Evolutionary conservation across 2,888 invertebrate species (phyloP).

Genomic region (Caenorhabditis becei): DNA sequence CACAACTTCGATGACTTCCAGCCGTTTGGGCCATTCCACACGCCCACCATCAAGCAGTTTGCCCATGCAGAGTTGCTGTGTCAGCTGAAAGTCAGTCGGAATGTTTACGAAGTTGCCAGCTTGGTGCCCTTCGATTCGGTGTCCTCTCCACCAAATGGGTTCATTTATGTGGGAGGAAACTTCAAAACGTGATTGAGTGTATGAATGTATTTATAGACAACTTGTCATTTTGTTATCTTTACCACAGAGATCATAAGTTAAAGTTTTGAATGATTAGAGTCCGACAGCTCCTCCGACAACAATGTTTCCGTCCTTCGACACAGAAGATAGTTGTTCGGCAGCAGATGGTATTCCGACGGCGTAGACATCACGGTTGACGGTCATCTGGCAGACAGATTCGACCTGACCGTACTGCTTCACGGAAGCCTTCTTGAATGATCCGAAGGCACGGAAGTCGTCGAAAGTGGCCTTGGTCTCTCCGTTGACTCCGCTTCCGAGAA

Average conservation of each 20-base stretch:
- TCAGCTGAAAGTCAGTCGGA: constrained; percentile 8
- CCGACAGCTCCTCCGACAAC: constrained; percentile 49
- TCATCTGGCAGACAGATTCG: constrained; percentile 51
- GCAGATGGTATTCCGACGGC: constrained; percentile 57
- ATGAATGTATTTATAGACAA: not conserved
- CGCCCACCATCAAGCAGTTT: constrained; percentile 22
- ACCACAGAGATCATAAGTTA: constrained; percentile 24
- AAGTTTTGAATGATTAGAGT: constrained; percentile 18
- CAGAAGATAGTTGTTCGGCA: constrained; percentile 6
- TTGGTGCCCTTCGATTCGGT: not conserved
- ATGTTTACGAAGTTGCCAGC: not conserved
- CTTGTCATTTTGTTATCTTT: not conserved
- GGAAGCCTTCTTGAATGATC: constrained; percentile 49
- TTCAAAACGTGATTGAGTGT: not conserved
- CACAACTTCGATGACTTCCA: constrained; percentile 30
- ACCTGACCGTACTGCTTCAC: constrained; percentile 63
- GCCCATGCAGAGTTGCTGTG: constrained; percentile 14
- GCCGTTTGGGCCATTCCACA: constrained; percentile 18
- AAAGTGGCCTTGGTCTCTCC: constrained; percentile 66
- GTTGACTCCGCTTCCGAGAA: constrained; percentile 50
- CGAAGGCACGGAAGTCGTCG: constrained; percentile 63
- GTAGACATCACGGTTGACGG: constrained; percentile 60
- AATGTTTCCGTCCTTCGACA: constrained; percentile 13
- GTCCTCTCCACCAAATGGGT: not conserved
- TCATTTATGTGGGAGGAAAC: not conserved